A percentile compares a stretch with the other conserved stretches of the same genome.
phyloP scores from a whole-genome alignment of 2,888 invertebrate genomes.

The Euzetes globulus region DNA sequence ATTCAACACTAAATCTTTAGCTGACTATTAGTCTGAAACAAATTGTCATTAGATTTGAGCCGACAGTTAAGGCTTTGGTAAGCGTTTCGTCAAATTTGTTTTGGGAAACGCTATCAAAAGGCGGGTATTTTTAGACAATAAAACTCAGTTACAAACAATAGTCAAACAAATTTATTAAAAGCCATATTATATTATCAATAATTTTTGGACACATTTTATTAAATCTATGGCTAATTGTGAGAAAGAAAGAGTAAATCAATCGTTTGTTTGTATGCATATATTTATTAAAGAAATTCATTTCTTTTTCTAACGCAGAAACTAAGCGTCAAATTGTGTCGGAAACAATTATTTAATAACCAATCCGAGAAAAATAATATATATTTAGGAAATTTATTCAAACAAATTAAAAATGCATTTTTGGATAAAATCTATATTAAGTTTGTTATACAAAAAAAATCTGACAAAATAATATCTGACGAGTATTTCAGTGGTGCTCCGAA shows the following conservation, averaged over 20 bases:
- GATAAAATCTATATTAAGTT: neutral
- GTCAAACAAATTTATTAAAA: neutral
- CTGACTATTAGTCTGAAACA: neutral
- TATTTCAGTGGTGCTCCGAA: conserved; percentile 2
- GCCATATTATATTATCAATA: neutral
- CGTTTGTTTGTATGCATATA: conserved; percentile 10
- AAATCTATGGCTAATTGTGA: neutral
- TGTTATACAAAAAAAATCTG: neutral
- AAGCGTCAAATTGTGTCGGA: conserved; percentile 5
- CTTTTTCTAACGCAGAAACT: conserved; percentile 4
- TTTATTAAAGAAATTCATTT: conserved; percentile 10
- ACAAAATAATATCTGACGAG: neutral
- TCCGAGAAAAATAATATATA: neutral
- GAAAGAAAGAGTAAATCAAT: neutral
- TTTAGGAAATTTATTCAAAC: conserved; percentile 19
- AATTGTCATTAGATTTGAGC: conserved; percentile 13
- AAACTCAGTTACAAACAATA: neutral
- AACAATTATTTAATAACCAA: neutral
- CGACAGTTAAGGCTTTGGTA: neutral
- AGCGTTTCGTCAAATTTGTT: neutral
- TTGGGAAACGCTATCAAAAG: neutral
- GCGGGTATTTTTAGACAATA: conserved; percentile 28
- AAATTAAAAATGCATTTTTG: conserved; percentile 16
- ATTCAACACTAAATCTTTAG: conserved; percentile 2
- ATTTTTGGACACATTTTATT: neutral